These are phyloP conservation scores for Meles meles DNA, from an alignment of 2,113 vertebrate species.

Conservation along the genomic window DNA sequence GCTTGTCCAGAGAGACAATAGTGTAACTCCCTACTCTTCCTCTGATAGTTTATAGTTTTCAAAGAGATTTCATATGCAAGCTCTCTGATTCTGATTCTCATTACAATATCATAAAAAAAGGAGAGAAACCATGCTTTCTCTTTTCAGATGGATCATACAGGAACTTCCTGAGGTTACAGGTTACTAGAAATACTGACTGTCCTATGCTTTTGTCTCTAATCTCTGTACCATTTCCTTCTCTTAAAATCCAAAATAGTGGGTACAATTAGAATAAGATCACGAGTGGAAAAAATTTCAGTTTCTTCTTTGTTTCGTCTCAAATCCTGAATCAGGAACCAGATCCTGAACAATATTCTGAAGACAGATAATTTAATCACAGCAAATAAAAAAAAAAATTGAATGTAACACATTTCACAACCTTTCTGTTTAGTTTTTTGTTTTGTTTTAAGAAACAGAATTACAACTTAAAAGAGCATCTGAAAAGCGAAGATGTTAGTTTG, in stretches of 20 bases:
- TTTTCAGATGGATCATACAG: not conserved
- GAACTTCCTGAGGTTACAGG: not conserved
- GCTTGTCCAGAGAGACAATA: not conserved
- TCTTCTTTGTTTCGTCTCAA: not conserved
- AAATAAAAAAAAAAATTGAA: not conserved
- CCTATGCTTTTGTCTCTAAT: not conserved
- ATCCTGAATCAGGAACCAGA: not conserved
- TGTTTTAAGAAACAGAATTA: not conserved
- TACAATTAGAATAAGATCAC: not conserved
- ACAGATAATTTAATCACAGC: not conserved
- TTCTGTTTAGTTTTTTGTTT: not conserved
- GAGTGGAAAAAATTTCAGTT: not conserved
- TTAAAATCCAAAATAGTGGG: conserved; percentile 5
- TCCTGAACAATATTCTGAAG: not conserved
- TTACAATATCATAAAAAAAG: not conserved
- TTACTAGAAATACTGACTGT: conserved; percentile 19
- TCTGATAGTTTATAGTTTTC: not conserved
- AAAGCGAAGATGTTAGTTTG: not conserved
- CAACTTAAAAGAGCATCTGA: not conserved
- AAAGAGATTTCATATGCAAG: not conserved
- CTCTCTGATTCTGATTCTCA: not conserved
- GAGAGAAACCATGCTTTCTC: not conserved
- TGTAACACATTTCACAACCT: not conserved
- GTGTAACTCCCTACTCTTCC: not conserved
- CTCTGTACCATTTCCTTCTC: not conserved